Evolutionary conservation across 2,113 vertebrate genomes (phyloP), one percentile per base, ranked within the genome.

Genomic region (Mesocricetus auratus): DNA sequence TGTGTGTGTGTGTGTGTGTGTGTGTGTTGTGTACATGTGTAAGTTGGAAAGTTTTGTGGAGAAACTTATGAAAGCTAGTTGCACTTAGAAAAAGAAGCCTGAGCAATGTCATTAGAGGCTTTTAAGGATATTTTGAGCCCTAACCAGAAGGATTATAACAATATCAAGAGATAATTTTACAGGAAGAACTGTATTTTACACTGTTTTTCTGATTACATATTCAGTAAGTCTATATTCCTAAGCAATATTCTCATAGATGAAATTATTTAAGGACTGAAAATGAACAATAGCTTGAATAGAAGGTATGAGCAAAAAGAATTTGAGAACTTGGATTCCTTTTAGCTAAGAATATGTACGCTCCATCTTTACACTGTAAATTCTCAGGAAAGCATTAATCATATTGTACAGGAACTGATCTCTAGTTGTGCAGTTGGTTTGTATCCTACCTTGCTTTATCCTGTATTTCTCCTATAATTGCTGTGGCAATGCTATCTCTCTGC

Each of bases 181-280:
- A 74, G 62, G 78, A 75, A 82, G 21, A 88, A n/a, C 5, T 60
- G 33, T 24, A n/a, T 73, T 56, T 17, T 56, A 88, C 47, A 47
- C n/a, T 91, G 5, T 86, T 95, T 92, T 94, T 19, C 82, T 15
- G 19, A 81, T 66, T 95, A 90, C 47, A 88, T 39, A 31, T 92
- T 81, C n/a, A 90, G 24, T 71, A 90, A 75, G 50, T 50, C 69
- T 90, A 19, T 66, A 77, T 95, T 88, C 93, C 31, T 81, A 90
- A 81, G 36, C 22, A 74, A 39, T 75, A 64, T 4, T 91, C 66
- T 86, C 74, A 83, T 11, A 75, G 42, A 73, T 91, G n/a, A 31
- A 36, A 69, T 95, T 94, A 92, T 47, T 85, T 90, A 85, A 90
- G 68, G 42, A 22, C 75, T 90, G 81, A 94, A 96, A 69, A 10